A percentile compares a stretch with the other conserved stretches of the same genome.
These are phyloP conservation scores for Carduelis carduelis DNA, from an alignment of 2,797 vertebrate genomes.

Conservation along the genomic window DNA sequence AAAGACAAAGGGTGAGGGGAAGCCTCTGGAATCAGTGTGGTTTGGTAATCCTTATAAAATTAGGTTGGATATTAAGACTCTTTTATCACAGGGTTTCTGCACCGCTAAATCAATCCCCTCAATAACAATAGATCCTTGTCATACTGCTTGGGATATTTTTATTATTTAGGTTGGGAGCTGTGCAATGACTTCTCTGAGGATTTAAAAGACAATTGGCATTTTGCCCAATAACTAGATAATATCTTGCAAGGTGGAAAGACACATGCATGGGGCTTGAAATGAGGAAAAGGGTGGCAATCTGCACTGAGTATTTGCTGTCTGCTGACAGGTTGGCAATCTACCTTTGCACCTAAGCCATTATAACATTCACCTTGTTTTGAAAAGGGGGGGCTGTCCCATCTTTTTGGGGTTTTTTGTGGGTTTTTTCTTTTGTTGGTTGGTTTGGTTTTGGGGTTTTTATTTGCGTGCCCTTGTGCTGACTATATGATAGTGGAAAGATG, in stretches of 20 bases:
- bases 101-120: conserved; percentile 5
- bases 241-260: not conserved
- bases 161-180: conserved; percentile 31
- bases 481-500: not conserved
- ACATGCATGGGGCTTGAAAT: not conserved
- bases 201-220: conserved; percentile 13
- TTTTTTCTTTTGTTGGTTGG: too few species aligned
- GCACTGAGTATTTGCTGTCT: not conserved
- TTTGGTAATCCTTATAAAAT: conserved; percentile 60
- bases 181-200: conserved; percentile 2
- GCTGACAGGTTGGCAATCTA: not conserved
- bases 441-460: not conserved
- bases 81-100: not conserved
- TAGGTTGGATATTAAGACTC: conserved; percentile 42
- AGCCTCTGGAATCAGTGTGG: not conserved
- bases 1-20: not conserved
- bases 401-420: too few species aligned
- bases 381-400: not conserved
- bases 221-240: not conserved
- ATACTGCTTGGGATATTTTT: conserved; percentile 38
- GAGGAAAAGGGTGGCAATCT: not conserved
- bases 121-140: conserved; percentile 39
- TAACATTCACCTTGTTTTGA: not conserved
- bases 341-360: not conserved
- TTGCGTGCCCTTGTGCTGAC: not conserved